These are phyloP conservation scores for Papilio polyxenes DNA, from an alignment of 1,140 invertebrate genomes.

Conservation along the genomic window DNA sequence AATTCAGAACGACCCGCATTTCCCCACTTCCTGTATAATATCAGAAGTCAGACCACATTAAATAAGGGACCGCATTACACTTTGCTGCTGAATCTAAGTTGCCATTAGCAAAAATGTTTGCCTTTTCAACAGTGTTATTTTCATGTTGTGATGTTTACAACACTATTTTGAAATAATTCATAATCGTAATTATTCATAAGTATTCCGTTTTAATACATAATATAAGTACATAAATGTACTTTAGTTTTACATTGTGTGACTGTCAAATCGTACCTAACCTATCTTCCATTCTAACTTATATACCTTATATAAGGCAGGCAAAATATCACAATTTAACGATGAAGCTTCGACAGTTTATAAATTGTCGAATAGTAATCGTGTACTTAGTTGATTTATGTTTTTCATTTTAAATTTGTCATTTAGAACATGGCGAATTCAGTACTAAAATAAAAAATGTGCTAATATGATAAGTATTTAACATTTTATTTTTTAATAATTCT, in stretches of 20 bases:
- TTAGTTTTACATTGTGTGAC: neutral
- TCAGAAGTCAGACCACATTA: slow-evolving; percentile 3
- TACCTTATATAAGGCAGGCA: no score
- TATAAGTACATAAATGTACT: no score
- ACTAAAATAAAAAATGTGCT: no score
- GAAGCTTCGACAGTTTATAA: neutral
- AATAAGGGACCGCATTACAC: slow-evolving; percentile 1
- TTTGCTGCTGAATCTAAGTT: neutral
- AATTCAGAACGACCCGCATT: neutral
- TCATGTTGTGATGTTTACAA: no score
- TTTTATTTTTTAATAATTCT: neutral
- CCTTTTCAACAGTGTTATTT: neutral
- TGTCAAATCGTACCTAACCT: neutral
- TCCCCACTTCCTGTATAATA: neutral
- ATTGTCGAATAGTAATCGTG: neutral
- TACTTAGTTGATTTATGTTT: neutral
- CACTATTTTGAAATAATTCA: no score
- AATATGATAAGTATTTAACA: no score
- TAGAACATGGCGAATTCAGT: neutral
- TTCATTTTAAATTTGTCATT: neutral
- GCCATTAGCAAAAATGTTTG: neutral
- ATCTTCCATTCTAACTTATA: no score
- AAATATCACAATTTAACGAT: neutral
- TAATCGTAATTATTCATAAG: no score
- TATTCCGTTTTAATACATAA: no score